Percentiles rank a stretch among this genome's conserved stretches.
Evolutionary conservation across 2,113 vertebrate genomes (phyloP).

Genomic region (Clarias magur): DNA sequence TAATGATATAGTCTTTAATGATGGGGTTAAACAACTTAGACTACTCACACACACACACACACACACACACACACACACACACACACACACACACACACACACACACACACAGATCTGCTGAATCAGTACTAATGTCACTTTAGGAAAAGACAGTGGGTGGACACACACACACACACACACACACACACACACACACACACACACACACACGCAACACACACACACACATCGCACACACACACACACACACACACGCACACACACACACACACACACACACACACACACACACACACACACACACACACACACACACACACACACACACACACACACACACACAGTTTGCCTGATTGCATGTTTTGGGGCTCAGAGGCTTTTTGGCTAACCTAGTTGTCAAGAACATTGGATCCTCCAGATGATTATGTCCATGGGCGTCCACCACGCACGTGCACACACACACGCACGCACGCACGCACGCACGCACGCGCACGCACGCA

Average conservation of each 20-base stretch:
- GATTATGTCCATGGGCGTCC: neutral
- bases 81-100: constrained; percentile 4
- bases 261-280: constrained; percentile 10
- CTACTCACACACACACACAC: constrained; percentile 13
- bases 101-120: constrained; percentile 23
- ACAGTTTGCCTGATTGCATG: neutral
- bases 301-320: neutral
- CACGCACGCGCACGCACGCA: neutral
- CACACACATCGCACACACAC: neutral
- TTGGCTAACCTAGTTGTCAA: neutral
- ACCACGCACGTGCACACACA: neutral
- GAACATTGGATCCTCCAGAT: neutral
- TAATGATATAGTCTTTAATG: constrained; percentile 36
- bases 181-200: neutral
- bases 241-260: neutral
- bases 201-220: constrained; percentile 7
- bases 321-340: constrained; percentile 1
- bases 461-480: neutral
- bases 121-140: constrained; percentile 34
- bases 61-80: neutral
- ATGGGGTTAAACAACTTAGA: constrained; percentile 16
- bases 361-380: constrained; percentile 5
- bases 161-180: neutral
- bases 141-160: neutral
- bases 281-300: neutral